Evolutionary conservation across 2,888 invertebrate genomes (phyloP), one percentile per base, ranked within the genome.

Genomic region (Sinelater perroti): DNA sequence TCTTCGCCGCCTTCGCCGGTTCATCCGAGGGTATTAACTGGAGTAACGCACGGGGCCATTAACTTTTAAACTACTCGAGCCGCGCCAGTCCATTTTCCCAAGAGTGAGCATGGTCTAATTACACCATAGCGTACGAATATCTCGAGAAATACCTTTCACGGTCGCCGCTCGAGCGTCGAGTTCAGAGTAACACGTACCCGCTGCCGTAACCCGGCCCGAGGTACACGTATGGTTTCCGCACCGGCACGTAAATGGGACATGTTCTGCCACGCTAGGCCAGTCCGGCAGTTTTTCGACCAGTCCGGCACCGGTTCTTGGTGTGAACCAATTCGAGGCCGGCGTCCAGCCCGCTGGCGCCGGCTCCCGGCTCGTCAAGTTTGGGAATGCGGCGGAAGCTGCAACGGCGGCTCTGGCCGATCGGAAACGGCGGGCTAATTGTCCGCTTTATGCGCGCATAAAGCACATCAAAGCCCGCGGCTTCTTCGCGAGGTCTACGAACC

Each of bases 221-320:
- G 24, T 40, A 40, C 31, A 31, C 45, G 40, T 38, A 40, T 28
- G 40, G 40, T 50, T 50, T 50, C 50, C 50, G 50, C 50, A 50
- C 50, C 40, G 50, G 20, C 50, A 30, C 14, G 28, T 50, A 50
- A 38, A 50, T 50, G 50, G 50, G 40, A 50, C 50, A 30, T 50
- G 38, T 40, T 50, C 30, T 38, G 50, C 50, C 16, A 47, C 47
- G 35, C 49, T 36, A 50, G 40, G 50, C 50, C 40, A 50, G 38
- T 38, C 30, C 40, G 38, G 38, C 26, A 28, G 17, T 50, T 35
- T 47, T 35, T n/a, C n/a, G 36, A 35, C 47, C 36, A 47, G 47
- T 35, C 36, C 36, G 18, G 24, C 40, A 40, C 40, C 40, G 40
- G 40, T 40, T 40, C 40, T 40, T 16, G 24, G 40, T 40, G 40